Conservation (phyloP, 2,113 vertebrate genomes). For the Diphyllodes magnificus region DNA sequence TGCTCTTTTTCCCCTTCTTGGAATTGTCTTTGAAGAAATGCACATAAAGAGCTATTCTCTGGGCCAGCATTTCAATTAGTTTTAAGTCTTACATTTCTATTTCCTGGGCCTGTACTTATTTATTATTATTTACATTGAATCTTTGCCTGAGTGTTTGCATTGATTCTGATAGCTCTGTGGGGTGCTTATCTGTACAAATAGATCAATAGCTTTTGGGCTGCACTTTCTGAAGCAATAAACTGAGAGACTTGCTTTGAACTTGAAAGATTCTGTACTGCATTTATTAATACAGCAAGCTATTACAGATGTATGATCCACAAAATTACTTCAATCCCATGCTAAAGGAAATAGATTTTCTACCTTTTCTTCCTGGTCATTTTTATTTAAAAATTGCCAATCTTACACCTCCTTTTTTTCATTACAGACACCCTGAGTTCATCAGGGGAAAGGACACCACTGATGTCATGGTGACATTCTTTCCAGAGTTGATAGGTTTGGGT, state of each 20-base stretch:
- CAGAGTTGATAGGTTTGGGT: neutral
- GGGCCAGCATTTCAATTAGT: neutral
- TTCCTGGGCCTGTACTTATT: neutral
- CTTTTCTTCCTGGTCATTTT: neutral
- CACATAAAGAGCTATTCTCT: neutral
- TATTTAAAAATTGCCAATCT: neutral
- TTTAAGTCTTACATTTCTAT: conserved; percentile 18
- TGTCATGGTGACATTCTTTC: neutral
- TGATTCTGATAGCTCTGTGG: neutral
- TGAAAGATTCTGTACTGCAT: neutral
- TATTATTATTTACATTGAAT: conserved; percentile 13
- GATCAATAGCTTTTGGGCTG: neutral
- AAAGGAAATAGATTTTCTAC: neutral
- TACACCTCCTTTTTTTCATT: neutral
- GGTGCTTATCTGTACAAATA: conserved; percentile 1
- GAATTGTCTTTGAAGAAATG: neutral
- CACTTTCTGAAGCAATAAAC: neutral
- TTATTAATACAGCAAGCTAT: neutral
- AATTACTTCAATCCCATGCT: neutral
- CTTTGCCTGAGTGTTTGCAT: neutral
- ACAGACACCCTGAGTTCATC: neutral
- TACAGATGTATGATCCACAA: neutral
- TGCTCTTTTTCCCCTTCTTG: neutral
- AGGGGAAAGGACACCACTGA: neutral
- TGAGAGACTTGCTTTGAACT: neutral